Evolutionary conservation across 2,797 vertebrate genomes (phyloP), one percentile per base, ranked within the genome.

Genomic region (Rhinophrynus dorsalis): DNA sequence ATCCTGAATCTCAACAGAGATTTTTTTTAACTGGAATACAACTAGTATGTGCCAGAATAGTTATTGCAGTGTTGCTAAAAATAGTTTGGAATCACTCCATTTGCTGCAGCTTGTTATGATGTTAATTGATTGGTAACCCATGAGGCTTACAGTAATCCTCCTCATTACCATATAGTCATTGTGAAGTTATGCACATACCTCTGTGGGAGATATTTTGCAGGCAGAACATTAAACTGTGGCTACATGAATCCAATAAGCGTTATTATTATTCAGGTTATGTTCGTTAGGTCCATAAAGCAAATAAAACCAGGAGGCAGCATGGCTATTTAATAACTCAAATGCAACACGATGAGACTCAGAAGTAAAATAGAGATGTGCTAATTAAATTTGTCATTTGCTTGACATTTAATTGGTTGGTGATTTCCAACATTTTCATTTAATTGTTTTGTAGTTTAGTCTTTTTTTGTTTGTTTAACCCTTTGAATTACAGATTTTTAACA

Each of bases 41-140:
- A 66, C 35, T 44, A 42, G 54, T 42, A 40, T 44, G 54, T 66
- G 69, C 59, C 24, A 18, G 42, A 73, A 65, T 51, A 72, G 45
- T 40, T 72, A 18, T 72, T 51, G 23, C 57, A 18, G 30, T 47
- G 60, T 17, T 54, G 37, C 61, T 72, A 72, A 59, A 65, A 42
- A 66, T 73, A 66, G 35, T 26, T 66, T 35, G 26, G 42, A 59
- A 59, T 30, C 61, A 60, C 62, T 60, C 15, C 54, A 20, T 60
- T 66, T 51, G 45, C 54, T 60, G 54, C n/a, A 51, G 47, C 70
- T 65, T 59, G 62, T 73, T 73, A 66, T 52, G 7, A 17, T 73
- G 70, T 73, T 73, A 73, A 73, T 73, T 73, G 70, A 67, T 73
- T 73, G 70, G 35, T 67, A 73, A 60, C 54, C 61, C 45, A 65